Evolutionary conservation across 1,140 invertebrate species (phyloP), one percentile per base, ranked within the genome.

Genomic region (Danaus plexippus): DNA sequence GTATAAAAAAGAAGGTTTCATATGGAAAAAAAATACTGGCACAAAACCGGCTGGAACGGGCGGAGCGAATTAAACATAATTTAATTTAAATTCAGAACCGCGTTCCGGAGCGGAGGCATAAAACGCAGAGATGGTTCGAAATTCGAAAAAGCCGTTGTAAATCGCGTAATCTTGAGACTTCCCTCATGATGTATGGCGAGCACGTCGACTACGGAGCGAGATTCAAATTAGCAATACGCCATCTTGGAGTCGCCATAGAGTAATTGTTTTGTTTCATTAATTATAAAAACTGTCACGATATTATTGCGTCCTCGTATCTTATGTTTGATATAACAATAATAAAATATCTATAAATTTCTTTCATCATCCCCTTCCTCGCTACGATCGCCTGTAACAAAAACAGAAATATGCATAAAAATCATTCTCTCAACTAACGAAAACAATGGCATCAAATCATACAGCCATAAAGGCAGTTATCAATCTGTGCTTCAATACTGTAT

Each of bases 151-250:
- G 74, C 79, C 73, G 52, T 41, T 71, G 70, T 77, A 84, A 78
- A 84, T 80, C 78, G 79, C 69, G 71, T 85, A 85, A 82, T 85
- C 81, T 82, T 81, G 78, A 85, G 81, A 80, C 77, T 73, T 71
- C 59, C 45, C 69, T 79, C 72, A 77, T 77, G 71, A 77, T 75
- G 82, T 77, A 86, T 83, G 80, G 74, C 65, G 68, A 61, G 72
- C 83, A 86, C 80, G 80, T 86, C 65, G 69, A 42, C 70, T 60
- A 32, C 22, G 22, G 22, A 46, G 66, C 69, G 55, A 45, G 54
- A 56, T 62, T 62, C 59, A 47, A 56, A 63, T 56, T 63, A 63
- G 52, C 48, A 42, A 56, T 57, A 54, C 71, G 71, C 69, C 74
- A 72, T 75, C 66, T 75, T 74, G 67, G 58, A 70, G 57, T 55